Evolutionary conservation across 2,888 invertebrate genomes (phyloP).

Genomic region (Melanostoma mellinum): DNA sequence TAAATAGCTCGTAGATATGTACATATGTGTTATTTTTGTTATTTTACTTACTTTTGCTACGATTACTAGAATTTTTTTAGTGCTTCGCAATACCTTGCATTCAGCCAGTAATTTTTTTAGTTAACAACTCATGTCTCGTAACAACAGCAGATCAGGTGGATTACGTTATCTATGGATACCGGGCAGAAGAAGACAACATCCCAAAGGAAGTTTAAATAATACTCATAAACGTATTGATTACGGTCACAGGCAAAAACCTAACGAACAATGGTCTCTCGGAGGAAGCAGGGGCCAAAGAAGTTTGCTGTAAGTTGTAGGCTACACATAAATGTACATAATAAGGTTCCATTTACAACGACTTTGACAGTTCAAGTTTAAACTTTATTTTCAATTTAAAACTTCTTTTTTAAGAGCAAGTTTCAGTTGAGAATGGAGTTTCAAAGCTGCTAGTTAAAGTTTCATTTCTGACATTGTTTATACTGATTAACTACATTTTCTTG

Average conservation of each 20-base stretch:
- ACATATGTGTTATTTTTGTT: too few relatives aligned
- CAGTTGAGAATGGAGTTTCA: too few relatives aligned
- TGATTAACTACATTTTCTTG: too few relatives aligned
- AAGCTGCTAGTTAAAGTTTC: too few relatives aligned
- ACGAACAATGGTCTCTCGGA: constrained; percentile 80
- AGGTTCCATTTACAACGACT: not conserved
- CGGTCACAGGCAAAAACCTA: constrained; percentile 78
- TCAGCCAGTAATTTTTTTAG: constrained; percentile 30
- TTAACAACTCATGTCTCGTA: constrained; percentile 77
- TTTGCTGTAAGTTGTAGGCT: constrained; percentile 78
- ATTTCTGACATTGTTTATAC: too few relatives aligned
- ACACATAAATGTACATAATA: not conserved
- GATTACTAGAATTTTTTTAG: not conserved
- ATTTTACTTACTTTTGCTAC: not conserved
- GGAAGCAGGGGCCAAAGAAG: constrained; percentile 79
- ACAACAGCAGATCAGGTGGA: constrained; percentile 77
- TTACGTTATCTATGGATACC: constrained; percentile 81
- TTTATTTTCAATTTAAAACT: too few relatives aligned
- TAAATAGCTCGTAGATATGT: too few relatives aligned
- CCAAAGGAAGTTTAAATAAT: constrained; percentile 79
- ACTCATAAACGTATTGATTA: constrained; percentile 78
- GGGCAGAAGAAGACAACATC: constrained; percentile 78
- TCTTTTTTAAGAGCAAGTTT: too few relatives aligned
- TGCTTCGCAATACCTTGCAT: constrained; percentile 17
- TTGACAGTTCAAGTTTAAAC: not conserved